phyloP scores from a whole-genome alignment of 1,140 invertebrate species.

The Dreissena rostriformis region DNA sequence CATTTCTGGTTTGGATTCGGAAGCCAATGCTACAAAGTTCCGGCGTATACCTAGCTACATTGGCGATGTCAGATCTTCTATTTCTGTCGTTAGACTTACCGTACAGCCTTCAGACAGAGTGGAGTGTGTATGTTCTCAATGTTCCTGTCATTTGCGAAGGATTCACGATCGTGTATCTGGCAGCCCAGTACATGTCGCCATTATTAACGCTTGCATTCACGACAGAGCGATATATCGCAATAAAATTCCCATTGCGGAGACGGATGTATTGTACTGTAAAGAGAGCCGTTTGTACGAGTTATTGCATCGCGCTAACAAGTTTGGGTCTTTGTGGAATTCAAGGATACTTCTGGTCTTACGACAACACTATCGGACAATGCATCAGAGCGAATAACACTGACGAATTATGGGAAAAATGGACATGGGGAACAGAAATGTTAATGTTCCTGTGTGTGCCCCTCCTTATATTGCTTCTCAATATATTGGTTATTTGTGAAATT shows the following conservation, averaged over 20 bases:
- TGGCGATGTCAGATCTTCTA: constrained; percentile 77
- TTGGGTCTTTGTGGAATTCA: constrained; percentile 69
- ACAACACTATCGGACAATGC: constrained; percentile 18
- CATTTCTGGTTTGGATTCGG: constrained; percentile 79
- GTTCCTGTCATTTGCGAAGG: constrained; percentile 73
- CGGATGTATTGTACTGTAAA: constrained; percentile 87
- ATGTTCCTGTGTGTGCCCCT: constrained; percentile 72
- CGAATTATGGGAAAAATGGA: constrained; percentile 69
- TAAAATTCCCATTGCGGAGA: constrained; percentile 93
- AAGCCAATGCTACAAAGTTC: constrained; percentile 78
- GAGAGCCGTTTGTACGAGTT: constrained; percentile 84
- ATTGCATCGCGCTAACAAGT: constrained; percentile 57
- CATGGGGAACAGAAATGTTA: constrained; percentile 69
- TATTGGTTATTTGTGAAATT: constrained; percentile 70
- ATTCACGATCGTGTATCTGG: constrained; percentile 73
- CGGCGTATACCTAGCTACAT: constrained; percentile 78
- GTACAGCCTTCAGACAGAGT: constrained; percentile 74
- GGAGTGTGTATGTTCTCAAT: constrained; percentile 69
- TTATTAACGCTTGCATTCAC: constrained; percentile 88
- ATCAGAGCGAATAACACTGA: constrained; percentile 24
- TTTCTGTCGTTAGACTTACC: constrained; percentile 76
- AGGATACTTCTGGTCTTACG: constrained; percentile 76
- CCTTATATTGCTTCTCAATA: constrained; percentile 68
- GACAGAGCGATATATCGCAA: constrained; percentile 96
- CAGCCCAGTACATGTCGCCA: constrained; percentile 78